Conservation (phyloP, 1,140 invertebrate genomes). For the Calycopis cecrops region DNA sequence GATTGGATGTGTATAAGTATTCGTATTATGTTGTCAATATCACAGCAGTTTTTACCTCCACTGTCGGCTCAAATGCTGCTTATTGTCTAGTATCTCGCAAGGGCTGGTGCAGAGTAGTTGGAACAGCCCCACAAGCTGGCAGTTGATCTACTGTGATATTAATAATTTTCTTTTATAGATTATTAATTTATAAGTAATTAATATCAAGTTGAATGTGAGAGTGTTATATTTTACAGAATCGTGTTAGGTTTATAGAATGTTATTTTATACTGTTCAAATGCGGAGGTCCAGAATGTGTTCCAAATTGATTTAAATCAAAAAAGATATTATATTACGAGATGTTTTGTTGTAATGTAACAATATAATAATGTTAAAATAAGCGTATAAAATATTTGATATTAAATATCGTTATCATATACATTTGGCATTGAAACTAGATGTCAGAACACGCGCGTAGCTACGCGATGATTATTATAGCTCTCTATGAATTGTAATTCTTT, state of each 20-base stretch:
- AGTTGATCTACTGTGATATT: slow-evolving; percentile 73
- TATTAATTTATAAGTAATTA: slow-evolving; percentile 52
- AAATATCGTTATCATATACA: neutral
- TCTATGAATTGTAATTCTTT: slow-evolving; percentile 13
- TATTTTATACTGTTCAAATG: slow-evolving; percentile 59
- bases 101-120: slow-evolving; percentile 19
- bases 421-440: too few relatives aligned
- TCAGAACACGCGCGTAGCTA: neutral
- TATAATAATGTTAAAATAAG: neutral
- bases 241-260: slow-evolving; percentile 54
- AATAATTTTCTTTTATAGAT: slow-evolving; percentile 70
- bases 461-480: neutral
- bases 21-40: slow-evolving; percentile 61
- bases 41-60: slow-evolving; percentile 63
- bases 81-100: slow-evolving; percentile 1
- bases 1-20: slow-evolving; percentile 39
- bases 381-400: slow-evolving; percentile 3
- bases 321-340: slow-evolving; percentile 37
- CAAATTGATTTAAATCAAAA: slow-evolving; percentile 56
- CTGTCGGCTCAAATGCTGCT: slow-evolving; percentile 41
- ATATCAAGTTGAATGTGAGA: slow-evolving; percentile 53
- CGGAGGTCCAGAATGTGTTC: slow-evolving; percentile 64
- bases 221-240: slow-evolving; percentile 58
- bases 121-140: slow-evolving; percentile 44
- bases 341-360: neutral